phyloP scores from a whole-genome alignment of 2,113 vertebrate genomes.

The Misgurnus anguillicaudatus region DNA sequence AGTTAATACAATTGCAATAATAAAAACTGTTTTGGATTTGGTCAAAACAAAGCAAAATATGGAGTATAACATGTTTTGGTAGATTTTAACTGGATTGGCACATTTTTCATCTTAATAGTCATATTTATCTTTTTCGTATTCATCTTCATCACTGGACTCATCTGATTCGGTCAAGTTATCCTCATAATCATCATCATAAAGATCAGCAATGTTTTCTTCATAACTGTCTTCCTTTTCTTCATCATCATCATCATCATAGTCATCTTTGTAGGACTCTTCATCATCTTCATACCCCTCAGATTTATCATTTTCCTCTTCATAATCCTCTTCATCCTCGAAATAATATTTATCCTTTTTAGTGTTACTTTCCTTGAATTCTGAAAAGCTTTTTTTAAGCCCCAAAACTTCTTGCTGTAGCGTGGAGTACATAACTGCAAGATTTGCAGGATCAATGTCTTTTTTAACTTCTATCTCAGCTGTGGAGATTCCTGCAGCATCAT shows the following conservation, averaged over 20 bases:
- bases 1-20: no score
- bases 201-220: neutral
- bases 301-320: neutral
- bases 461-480: neutral
- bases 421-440: neutral
- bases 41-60: no score
- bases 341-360: neutral
- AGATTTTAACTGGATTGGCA: no score
- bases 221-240: neutral
- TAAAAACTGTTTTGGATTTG: no score
- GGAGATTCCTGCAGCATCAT: neutral
- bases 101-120: neutral
- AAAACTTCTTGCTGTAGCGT: conserved; percentile 2
- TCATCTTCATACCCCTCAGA: neutral
- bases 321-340: neutral
- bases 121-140: neutral
- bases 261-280: neutral
- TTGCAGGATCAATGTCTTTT: neutral
- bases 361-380: neutral
- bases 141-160: neutral
- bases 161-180: neutral
- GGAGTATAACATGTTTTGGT: no score
- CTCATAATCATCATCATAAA: neutral
- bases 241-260: neutral
- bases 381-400: neutral